phyloP scores from a whole-genome alignment of 2,888 invertebrate genomes.

The Boloria euphrosyne region DNA sequence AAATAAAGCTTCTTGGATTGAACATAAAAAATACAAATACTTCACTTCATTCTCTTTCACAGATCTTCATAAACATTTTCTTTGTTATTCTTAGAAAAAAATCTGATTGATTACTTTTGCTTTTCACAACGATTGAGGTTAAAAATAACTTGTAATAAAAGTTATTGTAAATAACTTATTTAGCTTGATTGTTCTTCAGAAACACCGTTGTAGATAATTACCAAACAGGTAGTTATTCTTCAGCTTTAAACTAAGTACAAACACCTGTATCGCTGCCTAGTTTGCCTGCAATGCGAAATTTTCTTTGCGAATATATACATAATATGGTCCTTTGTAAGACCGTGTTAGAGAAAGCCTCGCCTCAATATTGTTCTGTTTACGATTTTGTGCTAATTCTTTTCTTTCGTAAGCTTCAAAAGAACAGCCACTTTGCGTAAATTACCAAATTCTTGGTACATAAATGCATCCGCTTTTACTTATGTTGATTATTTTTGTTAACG shows the following conservation, averaged over 20 bases:
- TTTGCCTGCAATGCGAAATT: constrained; percentile 17
- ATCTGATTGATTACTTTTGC: too few species aligned
- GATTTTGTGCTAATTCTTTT: constrained; percentile 1
- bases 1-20: too few species aligned
- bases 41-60: too few species aligned
- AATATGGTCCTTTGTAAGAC: not conserved
- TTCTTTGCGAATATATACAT: not conserved
- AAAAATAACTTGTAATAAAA: too few species aligned
- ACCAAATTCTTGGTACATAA: constrained; percentile 10
- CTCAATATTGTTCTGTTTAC: constrained; percentile 1
- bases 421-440: constrained; percentile 12
- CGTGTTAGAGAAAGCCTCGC: not conserved
- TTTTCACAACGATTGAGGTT: too few species aligned
- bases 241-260: constrained; percentile 2
- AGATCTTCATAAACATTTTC: too few species aligned
- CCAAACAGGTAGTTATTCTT: not conserved
- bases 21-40: too few species aligned
- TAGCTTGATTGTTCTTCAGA: too few species aligned
- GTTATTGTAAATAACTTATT: too few species aligned
- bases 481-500: not conserved
- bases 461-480: not conserved
- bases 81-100: too few species aligned
- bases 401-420: not conserved
- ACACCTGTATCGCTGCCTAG: constrained; percentile 3
- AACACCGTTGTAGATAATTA: too few species aligned